These are phyloP conservation scores for Diarsia dahlii DNA, from an alignment of 2,888 invertebrate genomes.

Conservation along the genomic window DNA sequence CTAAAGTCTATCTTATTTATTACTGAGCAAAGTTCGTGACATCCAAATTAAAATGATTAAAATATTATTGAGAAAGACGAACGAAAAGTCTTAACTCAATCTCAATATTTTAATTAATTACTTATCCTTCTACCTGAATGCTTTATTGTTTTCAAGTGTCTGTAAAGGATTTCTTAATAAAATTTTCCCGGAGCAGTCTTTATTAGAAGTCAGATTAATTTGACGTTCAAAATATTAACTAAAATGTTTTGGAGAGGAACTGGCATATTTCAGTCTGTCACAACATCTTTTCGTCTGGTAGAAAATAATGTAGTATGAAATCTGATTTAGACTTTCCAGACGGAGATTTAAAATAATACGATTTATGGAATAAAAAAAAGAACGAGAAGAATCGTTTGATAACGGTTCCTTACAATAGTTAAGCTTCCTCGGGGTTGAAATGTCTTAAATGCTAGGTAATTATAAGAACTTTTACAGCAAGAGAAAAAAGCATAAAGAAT, in stretches of 20 bases:
- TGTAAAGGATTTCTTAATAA: conserved; percentile 57
- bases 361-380: not conserved
- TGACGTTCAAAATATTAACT: not conserved
- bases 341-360: not conserved
- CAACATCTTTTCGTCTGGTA: not conserved
- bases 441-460: too few relatives aligned
- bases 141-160: conserved; percentile 52
- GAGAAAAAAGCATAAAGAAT: too few relatives aligned
- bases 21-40: not conserved
- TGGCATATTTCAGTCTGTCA: not conserved
- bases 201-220: conserved; percentile 21
- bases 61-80: conserved; percentile 2
- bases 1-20: not conserved
- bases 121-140: conserved; percentile 41
- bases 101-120: conserved; percentile 51
- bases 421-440: too few relatives aligned
- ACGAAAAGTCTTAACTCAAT: conserved; percentile 20
- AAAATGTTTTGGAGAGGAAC: too few relatives aligned
- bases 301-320: not conserved
- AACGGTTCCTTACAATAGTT: too few relatives aligned
- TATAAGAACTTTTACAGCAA: too few relatives aligned
- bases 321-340: not conserved
- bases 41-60: not conserved
- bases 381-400: too few relatives aligned
- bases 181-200: conserved; percentile 10